A percentile compares a stretch with the other conserved stretches of the same genome.
phyloP scores from a whole-genome alignment of 2,113 vertebrate genomes.

The Xiphophorus maculatus region DNA sequence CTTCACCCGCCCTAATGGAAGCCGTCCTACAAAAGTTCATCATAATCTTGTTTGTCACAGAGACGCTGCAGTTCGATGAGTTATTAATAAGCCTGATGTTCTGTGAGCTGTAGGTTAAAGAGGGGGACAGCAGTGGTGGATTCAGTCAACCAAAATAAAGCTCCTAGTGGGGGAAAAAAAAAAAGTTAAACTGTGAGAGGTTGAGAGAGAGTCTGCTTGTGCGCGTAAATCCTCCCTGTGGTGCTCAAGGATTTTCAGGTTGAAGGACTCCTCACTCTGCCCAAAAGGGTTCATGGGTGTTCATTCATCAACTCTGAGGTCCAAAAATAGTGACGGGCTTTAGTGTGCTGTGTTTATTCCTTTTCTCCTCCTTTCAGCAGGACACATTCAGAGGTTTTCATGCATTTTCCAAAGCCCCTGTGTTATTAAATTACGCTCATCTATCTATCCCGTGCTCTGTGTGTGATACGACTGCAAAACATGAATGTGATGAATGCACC shows the following conservation, averaged over 20 bases:
- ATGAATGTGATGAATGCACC: constrained; percentile 43
- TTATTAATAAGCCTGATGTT: constrained; percentile 3
- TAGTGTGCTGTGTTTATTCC: constrained; percentile 2
- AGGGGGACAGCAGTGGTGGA: neutral
- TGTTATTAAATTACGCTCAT: constrained; percentile 15
- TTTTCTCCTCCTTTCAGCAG: constrained; percentile 19
- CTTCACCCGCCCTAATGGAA: constrained; percentile 1
- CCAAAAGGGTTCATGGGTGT: constrained; percentile 23
- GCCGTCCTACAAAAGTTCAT: neutral
- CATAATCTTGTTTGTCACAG: constrained; percentile 4
- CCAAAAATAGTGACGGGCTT: neutral
- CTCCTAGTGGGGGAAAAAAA: neutral
- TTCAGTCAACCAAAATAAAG: neutral
- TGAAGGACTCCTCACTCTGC: constrained; percentile 44
- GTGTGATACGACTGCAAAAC: neutral
- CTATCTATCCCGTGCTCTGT: neutral
- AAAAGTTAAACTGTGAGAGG: constrained; percentile 12
- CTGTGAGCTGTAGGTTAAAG: neutral
- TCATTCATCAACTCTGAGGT: neutral
- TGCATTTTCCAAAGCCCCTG: constrained; percentile 9
- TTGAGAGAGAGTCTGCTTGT: neutral
- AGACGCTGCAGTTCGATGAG: neutral
- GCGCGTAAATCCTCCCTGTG: constrained; percentile 26
- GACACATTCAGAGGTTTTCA: constrained; percentile 12
- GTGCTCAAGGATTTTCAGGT: constrained; percentile 54